These are phyloP conservation scores for Agapornis canus DNA, from an alignment of 2,797 vertebrate species.

Conservation along the genomic window DNA sequence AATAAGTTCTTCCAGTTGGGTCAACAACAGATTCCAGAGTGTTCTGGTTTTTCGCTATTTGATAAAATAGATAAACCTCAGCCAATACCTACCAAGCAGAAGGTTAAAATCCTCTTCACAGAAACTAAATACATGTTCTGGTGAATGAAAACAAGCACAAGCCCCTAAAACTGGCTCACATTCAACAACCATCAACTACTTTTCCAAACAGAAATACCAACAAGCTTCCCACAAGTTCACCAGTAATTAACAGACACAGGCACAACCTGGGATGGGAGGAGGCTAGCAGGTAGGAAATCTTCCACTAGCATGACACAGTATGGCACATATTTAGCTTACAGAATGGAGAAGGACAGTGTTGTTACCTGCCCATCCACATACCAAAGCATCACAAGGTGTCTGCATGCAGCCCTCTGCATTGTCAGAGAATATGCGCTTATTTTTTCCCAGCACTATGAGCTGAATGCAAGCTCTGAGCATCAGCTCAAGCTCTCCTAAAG, in stretches of 20 bases:
- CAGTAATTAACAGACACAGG: background rate
- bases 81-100: background rate
- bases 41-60: constrained; percentile 24
- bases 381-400: background rate
- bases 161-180: background rate
- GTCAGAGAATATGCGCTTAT: fast-evolving
- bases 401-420: background rate
- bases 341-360: background rate
- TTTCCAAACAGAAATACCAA: background rate
- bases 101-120: background rate
- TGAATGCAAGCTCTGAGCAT: background rate
- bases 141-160: background rate
- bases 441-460: background rate
- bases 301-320: fast-evolving
- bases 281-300: background rate
- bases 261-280: background rate
- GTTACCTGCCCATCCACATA: background rate
- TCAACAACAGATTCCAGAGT: constrained; percentile 10
- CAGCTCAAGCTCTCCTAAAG: background rate
- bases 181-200: background rate
- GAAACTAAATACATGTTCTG: background rate
- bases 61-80: constrained; percentile 20
- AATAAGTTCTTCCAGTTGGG: background rate
- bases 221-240: background rate
- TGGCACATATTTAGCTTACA: background rate